Conservation (phyloP, 2,113 vertebrate species). For the Pterocles burchelli region DNA sequence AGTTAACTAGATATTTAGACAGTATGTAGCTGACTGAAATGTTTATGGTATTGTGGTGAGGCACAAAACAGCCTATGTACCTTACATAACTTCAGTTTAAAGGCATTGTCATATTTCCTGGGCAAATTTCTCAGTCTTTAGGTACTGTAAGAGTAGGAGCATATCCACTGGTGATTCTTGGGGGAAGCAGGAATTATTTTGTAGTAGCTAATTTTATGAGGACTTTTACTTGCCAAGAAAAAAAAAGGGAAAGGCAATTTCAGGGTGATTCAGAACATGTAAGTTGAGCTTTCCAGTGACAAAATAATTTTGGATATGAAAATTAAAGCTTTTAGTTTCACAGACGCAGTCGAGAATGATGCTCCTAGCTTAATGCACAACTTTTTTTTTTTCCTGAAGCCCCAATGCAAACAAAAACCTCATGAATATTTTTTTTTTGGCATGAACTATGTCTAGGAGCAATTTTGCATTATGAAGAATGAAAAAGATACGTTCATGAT, state of each 20-base stretch:
- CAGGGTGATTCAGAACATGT: background rate
- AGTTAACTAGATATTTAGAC: background rate
- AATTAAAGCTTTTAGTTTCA: background rate
- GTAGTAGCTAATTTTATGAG: background rate
- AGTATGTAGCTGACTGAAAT: background rate
- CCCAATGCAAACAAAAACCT: background rate
- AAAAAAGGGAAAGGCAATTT: background rate
- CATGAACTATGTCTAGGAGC: background rate
- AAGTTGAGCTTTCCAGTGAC: background rate
- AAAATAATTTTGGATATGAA: background rate
- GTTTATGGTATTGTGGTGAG: background rate
- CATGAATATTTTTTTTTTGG: background rate
- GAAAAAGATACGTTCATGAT: background rate
- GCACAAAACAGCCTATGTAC: background rate
- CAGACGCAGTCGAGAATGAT: background rate
- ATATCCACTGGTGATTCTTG: background rate
- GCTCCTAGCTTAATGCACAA: background rate
- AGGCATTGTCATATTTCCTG: background rate
- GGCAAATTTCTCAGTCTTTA: background rate
- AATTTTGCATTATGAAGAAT: background rate
- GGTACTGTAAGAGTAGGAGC: background rate
- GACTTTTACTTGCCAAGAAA: background rate
- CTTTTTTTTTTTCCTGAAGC: background rate
- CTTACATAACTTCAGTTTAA: background rate
- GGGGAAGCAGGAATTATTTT: background rate